Percentiles rank a stretch among this genome's conserved stretches.
phyloP scores from a whole-genome alignment of 2,888 invertebrate species.

The Morpho achilles region DNA sequence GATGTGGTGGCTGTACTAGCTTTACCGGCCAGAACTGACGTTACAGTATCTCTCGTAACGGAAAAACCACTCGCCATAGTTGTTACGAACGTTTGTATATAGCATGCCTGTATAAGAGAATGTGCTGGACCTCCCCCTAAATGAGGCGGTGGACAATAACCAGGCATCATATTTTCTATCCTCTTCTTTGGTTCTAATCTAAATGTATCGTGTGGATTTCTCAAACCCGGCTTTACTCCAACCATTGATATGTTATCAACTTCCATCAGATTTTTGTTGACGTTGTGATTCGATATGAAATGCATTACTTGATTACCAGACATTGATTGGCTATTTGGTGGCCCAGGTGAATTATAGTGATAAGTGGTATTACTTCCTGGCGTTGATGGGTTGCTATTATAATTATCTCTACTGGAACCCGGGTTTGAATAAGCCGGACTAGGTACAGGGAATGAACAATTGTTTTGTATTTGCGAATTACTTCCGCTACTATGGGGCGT shows the following conservation, averaged over 20 bases:
- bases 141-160: constrained; percentile 71
- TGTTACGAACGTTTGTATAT: constrained; percentile 65
- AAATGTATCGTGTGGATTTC: constrained; percentile 47
- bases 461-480: constrained; percentile 52
- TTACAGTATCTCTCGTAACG: constrained; percentile 88
- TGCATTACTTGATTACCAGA: constrained; percentile 72
- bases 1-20: constrained; percentile 88
- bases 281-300: constrained; percentile 73
- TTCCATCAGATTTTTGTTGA: constrained; percentile 73
- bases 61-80: constrained; percentile 86
- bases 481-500: constrained; percentile 66
- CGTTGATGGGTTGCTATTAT: constrained; percentile 57
- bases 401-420: constrained; percentile 56
- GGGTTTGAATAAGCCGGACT: constrained; percentile 77
- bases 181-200: constrained; percentile 51
- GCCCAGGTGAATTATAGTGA: constrained; percentile 63
- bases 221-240: constrained; percentile 59
- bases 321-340: constrained; percentile 49
- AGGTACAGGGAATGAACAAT: constrained; percentile 59
- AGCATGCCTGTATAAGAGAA: constrained; percentile 63
- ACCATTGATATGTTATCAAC: constrained; percentile 76
- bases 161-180: constrained; percentile 64
- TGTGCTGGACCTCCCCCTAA: constrained; percentile 68
- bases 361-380: constrained; percentile 53
- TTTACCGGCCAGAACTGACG: constrained; percentile 87